Evolutionary conservation across 2,797 vertebrate species (phyloP).

Genomic region (Oreochromis grahami): DNA sequence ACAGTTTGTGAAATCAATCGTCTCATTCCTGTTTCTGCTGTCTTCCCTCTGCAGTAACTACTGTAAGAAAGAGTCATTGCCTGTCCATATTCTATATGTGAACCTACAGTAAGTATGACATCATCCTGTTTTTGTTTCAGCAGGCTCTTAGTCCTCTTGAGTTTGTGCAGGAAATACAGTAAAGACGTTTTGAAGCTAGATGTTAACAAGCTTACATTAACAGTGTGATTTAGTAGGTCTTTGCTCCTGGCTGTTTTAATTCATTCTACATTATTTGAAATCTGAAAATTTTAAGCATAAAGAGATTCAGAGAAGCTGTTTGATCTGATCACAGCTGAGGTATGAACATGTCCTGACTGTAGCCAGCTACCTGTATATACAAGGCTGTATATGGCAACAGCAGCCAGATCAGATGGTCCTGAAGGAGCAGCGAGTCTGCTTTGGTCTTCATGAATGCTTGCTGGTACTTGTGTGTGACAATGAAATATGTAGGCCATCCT

Average conservation of each 20-base stretch:
- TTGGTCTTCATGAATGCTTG: not conserved
- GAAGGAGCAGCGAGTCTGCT: not conserved
- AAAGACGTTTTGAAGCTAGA: not conserved
- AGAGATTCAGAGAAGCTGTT: not conserved
- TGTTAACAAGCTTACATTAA: not conserved
- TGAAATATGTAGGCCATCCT: not conserved
- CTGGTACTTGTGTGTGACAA: not conserved
- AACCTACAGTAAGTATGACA: conserved; percentile 77
- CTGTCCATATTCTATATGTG: conserved; percentile 77
- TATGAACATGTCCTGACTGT: not conserved
- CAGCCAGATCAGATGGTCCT: not conserved
- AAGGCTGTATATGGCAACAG: not conserved
- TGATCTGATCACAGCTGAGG: not conserved
- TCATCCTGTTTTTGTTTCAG: not conserved
- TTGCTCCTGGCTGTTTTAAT: not conserved
- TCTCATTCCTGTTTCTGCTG: not conserved
- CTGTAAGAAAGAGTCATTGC: conserved; percentile 68
- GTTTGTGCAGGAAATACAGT: not conserved
- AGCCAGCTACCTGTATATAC: not conserved
- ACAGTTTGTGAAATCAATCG: not conserved
- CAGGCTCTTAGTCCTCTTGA: not conserved
- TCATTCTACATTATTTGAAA: not conserved
- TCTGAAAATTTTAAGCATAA: not conserved
- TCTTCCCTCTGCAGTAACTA: conserved; percentile 67
- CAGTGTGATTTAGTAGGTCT: not conserved